These are phyloP conservation scores for Danio kyathit DNA, from an alignment of 2,797 vertebrate species.

Conservation along the genomic window DNA sequence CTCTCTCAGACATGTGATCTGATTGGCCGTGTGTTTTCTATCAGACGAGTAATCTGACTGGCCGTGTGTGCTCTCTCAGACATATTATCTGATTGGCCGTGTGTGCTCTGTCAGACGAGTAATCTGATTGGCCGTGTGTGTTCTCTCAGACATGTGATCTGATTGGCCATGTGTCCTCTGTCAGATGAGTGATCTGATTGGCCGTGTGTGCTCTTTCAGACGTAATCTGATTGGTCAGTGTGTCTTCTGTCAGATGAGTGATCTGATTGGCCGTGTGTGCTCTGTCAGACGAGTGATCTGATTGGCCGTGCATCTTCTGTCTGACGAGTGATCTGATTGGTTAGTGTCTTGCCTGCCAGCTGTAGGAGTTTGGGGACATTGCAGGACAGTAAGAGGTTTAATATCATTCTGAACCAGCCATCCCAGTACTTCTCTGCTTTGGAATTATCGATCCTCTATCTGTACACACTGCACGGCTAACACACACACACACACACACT, in stretches of 20 bases:
- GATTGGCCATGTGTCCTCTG: too few relatives aligned
- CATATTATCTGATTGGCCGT: background rate
- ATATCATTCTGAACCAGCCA: constrained; percentile 78
- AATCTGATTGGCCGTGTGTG: too few relatives aligned
- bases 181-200: too few relatives aligned
- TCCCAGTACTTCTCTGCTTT: constrained; percentile 80
- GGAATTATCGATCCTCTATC: constrained; percentile 76
- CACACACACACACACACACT: background rate
- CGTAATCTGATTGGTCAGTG: too few relatives aligned
- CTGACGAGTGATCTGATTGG: background rate
- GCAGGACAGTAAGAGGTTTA: constrained; percentile 76
- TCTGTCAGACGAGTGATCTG: background rate
- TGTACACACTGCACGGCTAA: constrained; percentile 64
- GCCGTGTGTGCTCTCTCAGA: background rate
- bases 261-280: too few relatives aligned
- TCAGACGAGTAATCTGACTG: too few relatives aligned
- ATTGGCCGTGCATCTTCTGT: background rate
- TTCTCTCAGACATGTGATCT: background rate
- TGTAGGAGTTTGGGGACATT: constrained; percentile 77
- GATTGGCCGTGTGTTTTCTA: too few relatives aligned
- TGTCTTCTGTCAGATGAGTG: too few relatives aligned
- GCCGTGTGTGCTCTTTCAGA: fast-evolving
- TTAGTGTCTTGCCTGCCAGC: constrained; percentile 66
- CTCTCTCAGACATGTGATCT: too few relatives aligned
- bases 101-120: too few relatives aligned